Conservation (phyloP, 2,797 vertebrate species). For the Rhinella marina region DNA sequence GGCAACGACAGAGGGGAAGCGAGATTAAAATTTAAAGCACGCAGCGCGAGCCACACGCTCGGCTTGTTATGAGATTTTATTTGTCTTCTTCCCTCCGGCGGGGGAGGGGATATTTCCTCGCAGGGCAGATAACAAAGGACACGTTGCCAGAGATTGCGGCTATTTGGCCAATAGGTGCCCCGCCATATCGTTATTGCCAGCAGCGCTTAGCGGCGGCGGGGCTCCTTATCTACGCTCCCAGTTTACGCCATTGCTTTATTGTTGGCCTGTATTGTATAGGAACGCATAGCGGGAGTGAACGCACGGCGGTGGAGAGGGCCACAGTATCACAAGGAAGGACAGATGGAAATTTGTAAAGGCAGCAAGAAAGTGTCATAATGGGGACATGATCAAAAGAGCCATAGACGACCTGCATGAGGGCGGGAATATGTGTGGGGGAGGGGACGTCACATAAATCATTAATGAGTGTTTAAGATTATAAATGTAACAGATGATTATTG, state of each 20-base stretch:
- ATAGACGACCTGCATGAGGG: background rate
- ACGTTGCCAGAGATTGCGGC: background rate
- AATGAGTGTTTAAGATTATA: too few relatives aligned
- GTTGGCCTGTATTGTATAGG: background rate
- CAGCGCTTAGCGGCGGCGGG: background rate
- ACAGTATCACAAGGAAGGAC: background rate
- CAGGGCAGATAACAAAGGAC: conserved; percentile 30
- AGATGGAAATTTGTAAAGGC: background rate
- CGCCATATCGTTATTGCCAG: background rate
- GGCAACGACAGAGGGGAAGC: conserved; percentile 1
- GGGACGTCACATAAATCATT: too few relatives aligned
- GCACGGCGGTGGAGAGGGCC: background rate
- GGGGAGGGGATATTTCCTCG: conserved; percentile 23
- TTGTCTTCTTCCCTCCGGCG: conserved; percentile 42
- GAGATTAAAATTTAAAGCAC: conserved; percentile 56
- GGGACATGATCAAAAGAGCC: background rate
- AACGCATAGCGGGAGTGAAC: background rate
- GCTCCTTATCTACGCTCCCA: conserved; percentile 6
- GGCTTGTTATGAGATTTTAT: conserved; percentile 53
- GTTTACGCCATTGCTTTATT: background rate
- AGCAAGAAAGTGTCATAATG: background rate
- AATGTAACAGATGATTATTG: too few relatives aligned
- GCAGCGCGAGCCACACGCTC: conserved; percentile 21
- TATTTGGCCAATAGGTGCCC: conserved; percentile 11
- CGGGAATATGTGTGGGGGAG: too few relatives aligned